A percentile compares a stretch with the other conserved stretches of the same genome.
phyloP scores from a whole-genome alignment of 2,113 vertebrate genomes.

The Ceyx melanurus region DNA sequence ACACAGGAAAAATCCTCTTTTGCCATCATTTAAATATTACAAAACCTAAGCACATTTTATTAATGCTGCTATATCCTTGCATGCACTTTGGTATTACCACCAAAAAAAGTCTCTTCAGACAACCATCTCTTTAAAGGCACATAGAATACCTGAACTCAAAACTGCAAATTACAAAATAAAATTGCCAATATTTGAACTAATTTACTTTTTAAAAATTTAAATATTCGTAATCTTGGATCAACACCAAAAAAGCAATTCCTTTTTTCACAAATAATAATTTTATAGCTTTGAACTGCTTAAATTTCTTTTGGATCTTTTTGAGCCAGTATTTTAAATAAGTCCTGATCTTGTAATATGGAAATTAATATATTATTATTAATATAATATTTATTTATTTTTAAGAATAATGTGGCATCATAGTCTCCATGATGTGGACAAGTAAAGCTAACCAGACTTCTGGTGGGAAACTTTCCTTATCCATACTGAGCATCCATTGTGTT shows the following conservation, averaged over 20 bases:
- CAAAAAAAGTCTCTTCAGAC: neutral
- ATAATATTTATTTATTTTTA: too few relatives aligned
- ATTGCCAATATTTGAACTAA: neutral
- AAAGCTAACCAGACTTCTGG: neutral
- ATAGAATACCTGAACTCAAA: neutral
- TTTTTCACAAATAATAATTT: rapidly evolving
- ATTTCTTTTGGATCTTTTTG: neutral
- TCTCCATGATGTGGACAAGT: rapidly evolving
- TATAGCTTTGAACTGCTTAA: neutral
- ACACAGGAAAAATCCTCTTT: neutral
- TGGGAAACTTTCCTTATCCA: neutral
- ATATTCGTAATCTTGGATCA: neutral
- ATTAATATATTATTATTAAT: too few relatives aligned
- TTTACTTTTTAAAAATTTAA: neutral
- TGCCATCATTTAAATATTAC: neutral
- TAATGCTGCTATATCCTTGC: neutral
- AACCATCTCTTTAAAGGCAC: neutral
- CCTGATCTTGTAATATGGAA: too few relatives aligned
- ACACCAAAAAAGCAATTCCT: neutral
- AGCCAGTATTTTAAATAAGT: neutral
- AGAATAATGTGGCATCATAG: neutral
- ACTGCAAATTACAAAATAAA: neutral
- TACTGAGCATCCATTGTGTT: neutral
- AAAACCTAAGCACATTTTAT: neutral
- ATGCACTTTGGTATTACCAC: neutral